Percentiles rank a stretch among this genome's conserved stretches.
Evolutionary conservation across 2,113 vertebrate species (phyloP).

Genomic region (Halcyon malimbica): DNA sequence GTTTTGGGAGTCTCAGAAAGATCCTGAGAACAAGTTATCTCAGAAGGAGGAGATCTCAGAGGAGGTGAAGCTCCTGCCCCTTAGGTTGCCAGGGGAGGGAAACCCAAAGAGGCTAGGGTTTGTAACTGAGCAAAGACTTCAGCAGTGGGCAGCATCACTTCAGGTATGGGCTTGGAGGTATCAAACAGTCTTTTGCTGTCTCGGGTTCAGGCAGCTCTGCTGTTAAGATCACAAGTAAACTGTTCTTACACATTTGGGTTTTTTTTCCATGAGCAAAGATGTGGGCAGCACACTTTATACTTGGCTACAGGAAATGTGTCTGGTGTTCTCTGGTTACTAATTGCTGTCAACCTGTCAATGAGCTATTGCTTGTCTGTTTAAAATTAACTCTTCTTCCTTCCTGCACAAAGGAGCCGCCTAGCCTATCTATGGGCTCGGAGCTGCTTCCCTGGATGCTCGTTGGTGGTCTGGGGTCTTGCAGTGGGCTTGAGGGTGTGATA

Average conservation of each 20-base stretch:
- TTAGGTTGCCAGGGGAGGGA: too few species aligned
- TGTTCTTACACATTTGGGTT: not conserved
- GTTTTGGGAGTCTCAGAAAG: not conserved
- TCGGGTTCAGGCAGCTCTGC: not conserved
- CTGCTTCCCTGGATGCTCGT: not conserved
- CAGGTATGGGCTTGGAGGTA: not conserved
- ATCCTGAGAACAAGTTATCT: not conserved
- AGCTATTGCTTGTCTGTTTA: slow-evolving; percentile 59
- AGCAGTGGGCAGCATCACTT: not conserved
- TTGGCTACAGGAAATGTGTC: not conserved
- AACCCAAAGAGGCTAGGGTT: not conserved
- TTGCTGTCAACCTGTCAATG: slow-evolving; percentile 41
- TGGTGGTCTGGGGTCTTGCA: not conserved
- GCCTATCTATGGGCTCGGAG: not conserved
- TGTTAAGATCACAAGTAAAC: not conserved
- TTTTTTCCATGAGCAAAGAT: not conserved
- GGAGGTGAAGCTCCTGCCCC: not conserved
- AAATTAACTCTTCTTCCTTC: slow-evolving; percentile 51
- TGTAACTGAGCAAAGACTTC: not conserved
- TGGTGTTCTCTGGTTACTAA: slow-evolving; percentile 35
- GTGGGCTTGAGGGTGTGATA: not conserved
- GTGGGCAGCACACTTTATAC: rapidly evolving
- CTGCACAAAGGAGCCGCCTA: not conserved
- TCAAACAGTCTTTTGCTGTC: not conserved
- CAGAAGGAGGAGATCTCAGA: not conserved